These are phyloP conservation scores for Cyphomyrus discorhynchus DNA, from an alignment of 2,113 vertebrate genomes.

Conservation along the genomic window DNA sequence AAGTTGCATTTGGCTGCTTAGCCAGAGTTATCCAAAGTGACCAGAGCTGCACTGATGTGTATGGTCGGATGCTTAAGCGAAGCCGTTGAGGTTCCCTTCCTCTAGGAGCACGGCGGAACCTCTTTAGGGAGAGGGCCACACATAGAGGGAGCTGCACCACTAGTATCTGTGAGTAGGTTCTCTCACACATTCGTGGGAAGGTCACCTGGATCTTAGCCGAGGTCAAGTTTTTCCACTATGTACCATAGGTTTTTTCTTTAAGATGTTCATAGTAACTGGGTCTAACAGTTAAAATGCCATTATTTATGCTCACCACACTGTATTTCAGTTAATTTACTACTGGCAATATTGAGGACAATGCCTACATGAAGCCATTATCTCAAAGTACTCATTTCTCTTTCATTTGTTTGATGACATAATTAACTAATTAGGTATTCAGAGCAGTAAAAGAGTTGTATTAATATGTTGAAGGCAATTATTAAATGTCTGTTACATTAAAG, in stretches of 20 bases:
- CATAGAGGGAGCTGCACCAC: neutral
- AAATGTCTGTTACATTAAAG: neutral
- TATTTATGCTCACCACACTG: neutral
- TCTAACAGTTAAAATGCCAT: neutral
- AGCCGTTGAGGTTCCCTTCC: neutral
- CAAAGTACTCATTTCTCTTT: neutral
- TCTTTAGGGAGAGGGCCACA: neutral
- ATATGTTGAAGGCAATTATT: neutral
- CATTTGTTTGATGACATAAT: neutral
- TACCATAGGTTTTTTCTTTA: neutral
- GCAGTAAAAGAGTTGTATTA: neutral
- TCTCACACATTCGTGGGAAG: neutral
- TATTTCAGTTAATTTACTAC: neutral
- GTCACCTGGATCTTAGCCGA: neutral
- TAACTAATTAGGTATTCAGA: neutral
- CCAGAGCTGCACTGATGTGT: neutral
- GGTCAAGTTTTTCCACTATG: neutral
- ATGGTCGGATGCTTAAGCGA: neutral
- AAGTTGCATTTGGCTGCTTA: neutral
- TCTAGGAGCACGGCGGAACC: neutral
- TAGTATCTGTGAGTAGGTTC: conserved; percentile 1
- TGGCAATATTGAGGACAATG: neutral
- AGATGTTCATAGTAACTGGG: neutral
- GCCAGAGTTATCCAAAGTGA: neutral
- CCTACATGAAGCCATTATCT: neutral